Conservation (phyloP, 2,888 invertebrate genomes). For the Chrysotoxum bicinctum region DNA sequence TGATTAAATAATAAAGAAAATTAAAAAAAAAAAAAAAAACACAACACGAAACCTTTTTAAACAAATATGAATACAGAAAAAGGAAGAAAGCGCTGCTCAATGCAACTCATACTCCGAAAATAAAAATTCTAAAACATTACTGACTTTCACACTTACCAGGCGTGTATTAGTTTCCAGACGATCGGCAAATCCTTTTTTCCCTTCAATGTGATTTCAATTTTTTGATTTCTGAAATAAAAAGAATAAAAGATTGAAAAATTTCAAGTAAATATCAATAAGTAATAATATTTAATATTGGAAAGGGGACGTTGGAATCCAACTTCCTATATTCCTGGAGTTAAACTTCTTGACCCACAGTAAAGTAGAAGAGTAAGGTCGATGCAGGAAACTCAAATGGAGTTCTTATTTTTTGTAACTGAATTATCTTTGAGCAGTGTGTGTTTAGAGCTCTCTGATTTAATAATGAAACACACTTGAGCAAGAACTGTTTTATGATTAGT, state of each 20-base stretch:
- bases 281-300: no score
- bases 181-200: slow-evolving; percentile 25
- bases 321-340: no score
- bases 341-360: no score
- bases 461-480: no score
- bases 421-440: no score
- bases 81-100: neutral
- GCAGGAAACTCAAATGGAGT: no score
- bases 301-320: no score
- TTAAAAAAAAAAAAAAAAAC: neutral
- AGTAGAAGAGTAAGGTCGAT: no score
- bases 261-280: no score
- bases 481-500: no score
- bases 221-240: slow-evolving; percentile 44
- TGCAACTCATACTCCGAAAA: neutral
- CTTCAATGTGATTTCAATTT: slow-evolving; percentile 12
- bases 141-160: slow-evolving; percentile 33
- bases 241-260: neutral
- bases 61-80: neutral
- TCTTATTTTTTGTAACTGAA: no score
- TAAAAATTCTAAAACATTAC: neutral
- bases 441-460: no score
- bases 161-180: slow-evolving; percentile 60
- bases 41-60: neutral
- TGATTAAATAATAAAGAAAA: neutral